Base-by-base conservation (phyloP, 2,797 vertebrate species). In the Nasua narica region DNA sequence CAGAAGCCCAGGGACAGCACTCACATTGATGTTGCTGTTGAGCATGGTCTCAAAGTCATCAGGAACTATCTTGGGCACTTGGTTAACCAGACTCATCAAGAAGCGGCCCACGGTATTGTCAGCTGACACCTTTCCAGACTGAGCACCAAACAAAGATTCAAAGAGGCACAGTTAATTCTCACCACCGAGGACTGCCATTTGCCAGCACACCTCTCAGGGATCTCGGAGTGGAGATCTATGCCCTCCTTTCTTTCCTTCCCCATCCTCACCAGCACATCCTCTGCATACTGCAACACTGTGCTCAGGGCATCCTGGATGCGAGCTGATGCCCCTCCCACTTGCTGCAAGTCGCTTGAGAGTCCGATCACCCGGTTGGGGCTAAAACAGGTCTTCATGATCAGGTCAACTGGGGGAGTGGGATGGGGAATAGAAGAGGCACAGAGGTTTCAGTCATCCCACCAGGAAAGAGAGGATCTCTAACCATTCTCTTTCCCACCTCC, bases 11-110 rank as follows among this genome's bases (percentile, higher is more conserved):
- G 81, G 16, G 5, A 46, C 0, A 16, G 69, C 37, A 98, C 99
- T 99, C 98, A 99, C 99, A 11, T 99, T 99, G 97, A 99, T 99
- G 98, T 99, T 99, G 97, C 99, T 99, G 98, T 99, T 99, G 97
- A 99, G 98, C 99, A 99, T 99, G 97, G 99, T 99, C 98, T 99
- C 99, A 70, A 99, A 99, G 98, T 99, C 99, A 97, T 99, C 99
- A 0, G 99, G 98, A 35, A 99, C 96, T 97, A 99, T 99, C 98
- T 99, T 99, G 91, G 99, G 99, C 86, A 99, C 99, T 96, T 99
- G 99, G 98, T 99, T 99, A 91, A 99, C 99, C 98, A 99, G 98
- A 98, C 99, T 99, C 99, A 99, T 99, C 95, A 99, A 98, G 98
- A 99, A 99, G 19, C 99, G 99, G 2, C 99, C 99, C 0, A 99